Evolutionary conservation across 2,888 invertebrate genomes (phyloP).

Genomic region (Slavum lentiscoides): DNA sequence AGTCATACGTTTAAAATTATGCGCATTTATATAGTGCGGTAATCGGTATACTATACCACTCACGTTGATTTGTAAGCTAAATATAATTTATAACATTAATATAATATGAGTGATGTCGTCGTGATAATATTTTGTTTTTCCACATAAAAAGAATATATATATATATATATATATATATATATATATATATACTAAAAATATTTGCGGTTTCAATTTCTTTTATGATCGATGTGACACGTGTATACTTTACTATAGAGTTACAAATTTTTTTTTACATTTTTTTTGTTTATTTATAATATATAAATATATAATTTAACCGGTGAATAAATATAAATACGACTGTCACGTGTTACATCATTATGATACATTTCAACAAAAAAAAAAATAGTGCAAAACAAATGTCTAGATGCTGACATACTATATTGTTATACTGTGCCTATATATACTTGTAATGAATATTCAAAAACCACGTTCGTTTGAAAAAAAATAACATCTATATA

Average conservation of each 20-base stretch:
- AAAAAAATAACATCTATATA: too few relatives aligned
- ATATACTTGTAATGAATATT: constrained; percentile 21
- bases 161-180: too few relatives aligned
- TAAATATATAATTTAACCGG: not conserved
- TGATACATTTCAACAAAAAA: not conserved
- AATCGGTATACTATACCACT: not conserved
- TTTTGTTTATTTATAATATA: constrained; percentile 6
- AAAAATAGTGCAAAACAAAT: constrained; percentile 1
- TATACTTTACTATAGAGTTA: not conserved
- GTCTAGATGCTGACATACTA: not conserved
- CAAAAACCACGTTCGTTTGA: not conserved
- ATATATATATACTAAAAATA: too few relatives aligned
- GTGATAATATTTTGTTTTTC: not conserved
- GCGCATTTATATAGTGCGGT: not conserved
- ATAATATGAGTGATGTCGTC: not conserved
- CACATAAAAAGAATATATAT: too few relatives aligned
- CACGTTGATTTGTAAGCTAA: constrained; percentile 2
- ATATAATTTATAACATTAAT: not conserved
- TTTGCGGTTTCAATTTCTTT: too few relatives aligned
- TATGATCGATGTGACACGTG: too few relatives aligned
- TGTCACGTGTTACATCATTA: not conserved
- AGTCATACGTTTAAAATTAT: not conserved
- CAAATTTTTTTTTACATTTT: not conserved
- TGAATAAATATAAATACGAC: not conserved
- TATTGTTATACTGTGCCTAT: not conserved